phyloP scores from a whole-genome alignment of 2,797 vertebrate genomes.

The Moxostoma hubbsi region DNA sequence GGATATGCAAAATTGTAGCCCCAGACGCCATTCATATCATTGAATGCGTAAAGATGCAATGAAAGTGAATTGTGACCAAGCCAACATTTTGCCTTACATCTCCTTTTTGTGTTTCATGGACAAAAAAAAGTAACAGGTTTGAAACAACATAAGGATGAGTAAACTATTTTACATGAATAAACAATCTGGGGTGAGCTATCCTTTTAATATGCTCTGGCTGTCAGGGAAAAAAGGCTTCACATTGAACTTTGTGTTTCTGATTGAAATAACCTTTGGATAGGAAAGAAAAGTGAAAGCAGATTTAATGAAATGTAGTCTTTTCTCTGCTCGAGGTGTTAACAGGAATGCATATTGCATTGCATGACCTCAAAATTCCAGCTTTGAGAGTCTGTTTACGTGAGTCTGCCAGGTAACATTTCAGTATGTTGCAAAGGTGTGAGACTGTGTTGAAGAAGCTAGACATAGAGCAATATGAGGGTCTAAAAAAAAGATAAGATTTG shows the following conservation, averaged over 20 bases:
- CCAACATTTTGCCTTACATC: too few species aligned
- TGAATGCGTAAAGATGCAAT: too few species aligned
- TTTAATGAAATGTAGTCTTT: conserved; percentile 36
- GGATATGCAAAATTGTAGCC: too few species aligned
- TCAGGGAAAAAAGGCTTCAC: conserved; percentile 45
- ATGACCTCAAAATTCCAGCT: not conserved
- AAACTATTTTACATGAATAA: too few species aligned
- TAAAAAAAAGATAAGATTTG: not conserved
- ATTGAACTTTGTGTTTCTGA: conserved; percentile 51
- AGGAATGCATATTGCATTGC: not conserved
- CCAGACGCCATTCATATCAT: too few species aligned
- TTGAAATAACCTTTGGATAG: conserved; percentile 50
- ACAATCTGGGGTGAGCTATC: too few species aligned
- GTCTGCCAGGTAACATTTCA: not conserved
- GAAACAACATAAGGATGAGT: too few species aligned
- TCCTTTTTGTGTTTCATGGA: too few species aligned
- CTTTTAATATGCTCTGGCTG: conserved; percentile 34
- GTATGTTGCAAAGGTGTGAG: not conserved
- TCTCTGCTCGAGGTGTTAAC: not conserved
- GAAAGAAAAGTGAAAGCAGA: conserved; percentile 11
- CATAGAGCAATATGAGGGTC: not conserved
- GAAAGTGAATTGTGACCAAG: too few species aligned
- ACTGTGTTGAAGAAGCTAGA: not conserved
- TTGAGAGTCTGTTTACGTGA: conserved; percentile 7
- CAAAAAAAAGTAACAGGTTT: too few species aligned